Base-by-base conservation (phyloP, 2,797 vertebrate genomes). In the Anguilla obscura region DNA sequence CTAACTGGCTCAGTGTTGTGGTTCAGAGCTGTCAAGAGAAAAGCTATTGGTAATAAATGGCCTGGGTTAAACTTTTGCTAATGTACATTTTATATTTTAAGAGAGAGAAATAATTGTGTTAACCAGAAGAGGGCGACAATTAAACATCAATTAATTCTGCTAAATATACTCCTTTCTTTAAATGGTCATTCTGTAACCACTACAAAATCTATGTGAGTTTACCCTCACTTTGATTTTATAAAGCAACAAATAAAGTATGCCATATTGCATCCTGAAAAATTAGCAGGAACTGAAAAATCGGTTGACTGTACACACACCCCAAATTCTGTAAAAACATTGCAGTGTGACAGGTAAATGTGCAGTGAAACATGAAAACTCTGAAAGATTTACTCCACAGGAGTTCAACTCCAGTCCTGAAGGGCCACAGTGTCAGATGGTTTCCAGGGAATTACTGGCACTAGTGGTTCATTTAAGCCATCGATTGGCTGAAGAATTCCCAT, bases 101-200 rank as follows among this genome's bases (percentile, higher is more conserved):
- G 9, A 2, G 27, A 30, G 27, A 10, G n/a, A 71, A 71, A 30
- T 79, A 36, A 21, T 1, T 40, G 33, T 21, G 12, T 40, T 40
- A 36, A 7, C 83, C 83, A 85, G 83, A 21, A 84, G 83, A 84
- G 48, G 83, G 83, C 83, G 16, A 52, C 83, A 84, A 56, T 27
- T n/a, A 40, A n/a, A 85, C 27, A 85, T 58, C 27, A 56, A 18
- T 79, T 14, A 14, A 79, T 79, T 40, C 33, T 7, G 2, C 16
- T 18, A 30, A 79, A 45, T 4, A 1, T 3, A 45, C 33, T 18
- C 1, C 18, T 79, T 18, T 79, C 36, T 79, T 45, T 40, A 40
- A 4, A 45, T 36, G 33, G 16, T 79, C 0, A 40, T 45, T 58
- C 9, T 85, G 7, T 30, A 33, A 58, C 50, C 21, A n/a, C 45